Evolutionary conservation across 2,797 vertebrate genomes (phyloP).

Genomic region (Distichodus sexfasciatus): DNA sequence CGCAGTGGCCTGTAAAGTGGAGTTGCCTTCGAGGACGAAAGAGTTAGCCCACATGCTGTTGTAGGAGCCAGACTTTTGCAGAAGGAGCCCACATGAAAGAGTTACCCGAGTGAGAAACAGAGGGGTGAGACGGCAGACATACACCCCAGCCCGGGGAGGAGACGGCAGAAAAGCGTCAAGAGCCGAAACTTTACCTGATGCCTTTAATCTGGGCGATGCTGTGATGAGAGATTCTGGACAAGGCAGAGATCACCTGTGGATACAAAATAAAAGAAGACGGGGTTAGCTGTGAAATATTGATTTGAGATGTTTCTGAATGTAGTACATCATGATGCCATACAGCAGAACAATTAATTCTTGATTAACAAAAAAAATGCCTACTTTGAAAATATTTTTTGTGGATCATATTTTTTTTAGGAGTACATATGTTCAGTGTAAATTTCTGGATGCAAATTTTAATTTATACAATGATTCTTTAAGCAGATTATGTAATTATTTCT

Average conservation of each 20-base stretch:
- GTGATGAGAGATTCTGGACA: slow-evolving; percentile 94
- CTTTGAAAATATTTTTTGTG: too few species aligned
- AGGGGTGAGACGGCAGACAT: too few species aligned
- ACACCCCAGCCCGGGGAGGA: not conserved
- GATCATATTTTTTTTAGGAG: too few species aligned
- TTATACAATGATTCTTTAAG: too few species aligned
- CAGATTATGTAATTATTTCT: too few species aligned
- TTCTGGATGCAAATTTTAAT: too few species aligned
- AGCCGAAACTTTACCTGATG: slow-evolving; percentile 82
- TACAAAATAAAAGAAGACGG: slow-evolving; percentile 21
- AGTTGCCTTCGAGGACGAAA: slow-evolving; percentile 8
- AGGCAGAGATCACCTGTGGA: slow-evolving; percentile 90
- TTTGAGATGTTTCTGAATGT: too few species aligned
- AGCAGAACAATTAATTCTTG: too few species aligned
- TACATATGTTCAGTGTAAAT: too few species aligned
- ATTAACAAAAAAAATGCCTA: too few species aligned
- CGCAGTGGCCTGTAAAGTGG: slow-evolving; percentile 39
- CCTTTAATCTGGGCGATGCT: slow-evolving; percentile 93
- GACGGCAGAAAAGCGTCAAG: not conserved
- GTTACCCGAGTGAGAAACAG: slow-evolving; percentile 4
- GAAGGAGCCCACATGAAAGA: slow-evolving; percentile 29
- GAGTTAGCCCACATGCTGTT: slow-evolving; percentile 24
- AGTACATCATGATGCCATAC: too few species aligned
- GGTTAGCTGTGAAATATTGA: slow-evolving; percentile 14
- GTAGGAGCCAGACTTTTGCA: slow-evolving; percentile 33